Percentiles rank a stretch among this genome's conserved stretches.
Conservation (phyloP, 2,888 invertebrate genomes). For the Drosophila subsilvestris region DNA sequence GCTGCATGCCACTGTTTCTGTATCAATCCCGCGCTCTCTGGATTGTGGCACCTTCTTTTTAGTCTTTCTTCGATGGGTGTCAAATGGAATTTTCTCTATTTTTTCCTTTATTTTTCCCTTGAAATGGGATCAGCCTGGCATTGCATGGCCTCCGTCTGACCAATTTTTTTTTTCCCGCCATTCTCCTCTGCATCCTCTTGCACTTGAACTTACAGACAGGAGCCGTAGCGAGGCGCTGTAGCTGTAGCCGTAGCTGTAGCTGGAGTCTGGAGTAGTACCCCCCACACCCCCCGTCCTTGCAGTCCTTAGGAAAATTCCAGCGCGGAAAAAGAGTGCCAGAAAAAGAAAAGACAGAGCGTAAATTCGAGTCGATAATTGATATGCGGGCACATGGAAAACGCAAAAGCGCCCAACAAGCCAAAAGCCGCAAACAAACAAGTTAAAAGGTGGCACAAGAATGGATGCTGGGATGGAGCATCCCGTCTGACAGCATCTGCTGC, state of each 20-base stretch:
- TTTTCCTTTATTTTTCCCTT: conserved; percentile 12
- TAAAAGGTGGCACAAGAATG: conserved; percentile 38
- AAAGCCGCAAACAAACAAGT: conserved; percentile 72
- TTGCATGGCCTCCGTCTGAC: conserved; percentile 18
- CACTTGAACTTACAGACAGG: conserved; percentile 67
- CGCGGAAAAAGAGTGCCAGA: not conserved
- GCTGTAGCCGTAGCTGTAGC: not conserved
- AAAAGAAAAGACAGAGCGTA: conserved; percentile 22
- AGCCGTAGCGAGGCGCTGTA: conserved; percentile 32
- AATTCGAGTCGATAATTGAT: conserved; percentile 76
- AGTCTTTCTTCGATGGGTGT: conserved; percentile 44
- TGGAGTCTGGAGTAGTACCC: not conserved
- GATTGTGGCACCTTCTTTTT: conserved; percentile 28
- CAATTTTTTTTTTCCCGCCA: not conserved
- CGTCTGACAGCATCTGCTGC: not conserved
- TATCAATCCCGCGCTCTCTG: no score
- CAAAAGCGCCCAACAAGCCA: conserved; percentile 64
- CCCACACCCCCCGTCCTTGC: not conserved
- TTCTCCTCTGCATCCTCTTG: conserved; percentile 43
- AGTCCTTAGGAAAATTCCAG: conserved; percentile 1
- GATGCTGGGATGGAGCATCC: not conserved
- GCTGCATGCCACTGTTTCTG: conserved; percentile 1
- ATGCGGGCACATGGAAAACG: conserved; percentile 63
- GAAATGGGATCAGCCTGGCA: conserved; percentile 56
- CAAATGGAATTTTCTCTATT: conserved; percentile 34